Base-by-base conservation (phyloP, 2,797 vertebrate species). In the Antennarius maculatus region DNA sequence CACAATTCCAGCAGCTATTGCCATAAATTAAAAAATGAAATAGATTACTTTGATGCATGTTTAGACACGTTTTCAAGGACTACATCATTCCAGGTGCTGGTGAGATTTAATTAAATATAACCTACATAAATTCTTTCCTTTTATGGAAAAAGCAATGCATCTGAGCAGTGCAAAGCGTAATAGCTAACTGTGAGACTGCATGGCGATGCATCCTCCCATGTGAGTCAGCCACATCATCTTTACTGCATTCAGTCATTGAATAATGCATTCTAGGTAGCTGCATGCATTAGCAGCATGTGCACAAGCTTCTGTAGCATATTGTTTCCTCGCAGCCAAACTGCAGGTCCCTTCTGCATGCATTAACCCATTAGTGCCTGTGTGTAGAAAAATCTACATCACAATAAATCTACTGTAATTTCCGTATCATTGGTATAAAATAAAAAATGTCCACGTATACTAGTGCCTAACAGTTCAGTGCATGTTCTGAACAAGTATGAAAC, bases 211-310 rank as follows among this genome's bases (percentile, higher is more conserved):
- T 82, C 82, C 67, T 65, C 62, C 55, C 37, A 42, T 66, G 66
- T 61, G 76, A 84, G 79, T 73, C 71, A 65, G 74, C 75, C 71
- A 55, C 77, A 76, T 88, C 82, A 80, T 85, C 74, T 80, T 83
- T 73, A 71, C 85, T 85, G 82, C 85, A 88, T 87, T 73, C 76
- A 54, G 18, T 70, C 78, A 77, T 71, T 92, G 85, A 92, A 91
- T 92, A 91, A 93, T 91, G 83, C 76, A 92, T 91, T 82, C 58
- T 69, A 54, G 81, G 73, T 74, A 76, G 83, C 86, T 34, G 65
- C 74, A 87, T 76, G 80, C 87, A 88, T 83, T 86, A 89, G 80
- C 79, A 82, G 67, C 58, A 76, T 69, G 86, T 80, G 77, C 79
- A 67, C 45, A 69, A 76, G 76, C 74, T 79, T 88, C 79, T 16